Evolutionary conservation across 2,888 invertebrate species (phyloP), one percentile per base, ranked within the genome.

Genomic region (Dioctria linearis): DNA sequence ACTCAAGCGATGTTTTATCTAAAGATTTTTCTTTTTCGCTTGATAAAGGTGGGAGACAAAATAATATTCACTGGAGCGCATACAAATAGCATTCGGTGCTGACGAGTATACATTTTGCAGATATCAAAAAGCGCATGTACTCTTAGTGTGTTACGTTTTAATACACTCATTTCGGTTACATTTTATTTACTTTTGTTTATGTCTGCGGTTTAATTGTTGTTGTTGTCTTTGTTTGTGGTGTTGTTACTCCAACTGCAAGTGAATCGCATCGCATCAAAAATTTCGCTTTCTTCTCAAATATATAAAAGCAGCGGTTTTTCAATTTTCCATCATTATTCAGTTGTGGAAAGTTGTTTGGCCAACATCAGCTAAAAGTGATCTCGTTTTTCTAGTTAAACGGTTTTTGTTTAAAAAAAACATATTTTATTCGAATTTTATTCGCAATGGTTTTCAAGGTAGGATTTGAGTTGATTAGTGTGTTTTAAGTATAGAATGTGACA

Each of bases 261-360:
- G 54, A 78, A 78, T 78, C 57, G 66, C 67, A 67, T 25, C 25
- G 40, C 65, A 78, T 54, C 66, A 43, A 81, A 76, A 71, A 81
- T 82, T 84, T 85, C 85, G 88, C 89, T 89, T 89, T 89, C 88
- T 88, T 89, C 87, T 88, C 86, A 87, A 88, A 85, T 86, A 88
- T 89, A 89, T 89, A 89, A 88, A 89, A 89, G 89, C 87, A 83
- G 85, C 86, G 83, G 84, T 85, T 86, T 86, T 86, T 86, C 84
- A 86, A 86, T 87, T 86, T 85, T 87, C 85, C 86, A 85, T 87
- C 85, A 89, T 88, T 88, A 89, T 88, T 89, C 89, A 88, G 86
- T 88, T 86, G 87, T 88, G 86, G 86, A 88, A 87, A 88, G 87
- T 88, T 87, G 87, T 86, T 86, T 85, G 86, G 87, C 86, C 85